Base-by-base conservation (phyloP, 2,113 vertebrate genomes). In the Cervus canadensis region DNA sequence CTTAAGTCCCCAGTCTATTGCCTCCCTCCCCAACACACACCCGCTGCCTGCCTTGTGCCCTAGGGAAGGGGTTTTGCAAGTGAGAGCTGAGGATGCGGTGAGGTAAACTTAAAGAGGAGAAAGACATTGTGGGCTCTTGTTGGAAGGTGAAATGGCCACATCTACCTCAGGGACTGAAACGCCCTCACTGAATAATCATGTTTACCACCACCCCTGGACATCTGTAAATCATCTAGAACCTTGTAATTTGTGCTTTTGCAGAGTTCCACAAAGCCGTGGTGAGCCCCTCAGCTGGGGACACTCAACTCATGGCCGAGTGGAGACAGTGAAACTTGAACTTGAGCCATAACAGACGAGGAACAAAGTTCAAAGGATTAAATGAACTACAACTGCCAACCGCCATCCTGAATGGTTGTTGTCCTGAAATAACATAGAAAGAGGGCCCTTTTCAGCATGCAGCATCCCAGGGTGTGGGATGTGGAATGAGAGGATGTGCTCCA, bases 231-330 rank as follows among this genome's bases (percentile, higher is more conserved):
- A 88, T 89, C 81, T 91, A 17, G 25, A 96, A 60, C 59, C 67
- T 94, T 90, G 52, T 91, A 85, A 96, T 97, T 90, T 97, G 92
- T 96, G 81, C 59, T 94, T 97, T 91, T 74, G 57, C 52, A 90
- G 89, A 96, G 50, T 82, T 94, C 54, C 85, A 71, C 81, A 95
- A 96, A 95, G 64, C 45, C 25, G 21, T 54, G 64, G 67, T 94
- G 19, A 67, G 57, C 71, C 82, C n/a, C 54, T 94, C 52, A 43
- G 78, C 52, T 1, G 10, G 26, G 40, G 82, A 57, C 19, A 54
- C 45, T 79, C 88, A 90, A 87, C 64, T 90, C 40, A 92, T 25
- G 40, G 74, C 62, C 48, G 59, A 89, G 57, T 28, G 10, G 64
- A 95, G 56, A 67, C 57, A 78, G 50, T 19, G 26, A 94, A 94